Conservation (phyloP, 92 coral and sea anemone species). For the Epizoanthus stellaris region DNA sequence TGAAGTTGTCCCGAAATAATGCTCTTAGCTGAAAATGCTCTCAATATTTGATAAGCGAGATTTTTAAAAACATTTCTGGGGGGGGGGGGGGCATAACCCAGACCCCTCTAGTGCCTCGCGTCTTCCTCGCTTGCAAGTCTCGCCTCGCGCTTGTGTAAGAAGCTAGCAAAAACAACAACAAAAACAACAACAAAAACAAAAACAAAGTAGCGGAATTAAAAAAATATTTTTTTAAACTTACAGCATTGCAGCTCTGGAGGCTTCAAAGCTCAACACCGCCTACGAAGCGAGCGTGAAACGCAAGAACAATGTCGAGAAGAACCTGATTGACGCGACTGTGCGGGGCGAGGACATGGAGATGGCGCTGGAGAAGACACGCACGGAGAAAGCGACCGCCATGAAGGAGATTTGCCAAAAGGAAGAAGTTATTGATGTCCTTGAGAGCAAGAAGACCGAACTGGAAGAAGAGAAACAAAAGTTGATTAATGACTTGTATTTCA, state of each 20-base stretch:
- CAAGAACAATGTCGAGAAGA: constrained; percentile 68
- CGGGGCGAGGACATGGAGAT: constrained; percentile 73
- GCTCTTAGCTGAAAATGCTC: no score
- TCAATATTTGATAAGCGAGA: no score
- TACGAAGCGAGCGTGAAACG: constrained; percentile 67
- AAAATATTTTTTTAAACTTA: neutral
- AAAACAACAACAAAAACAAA: no score
- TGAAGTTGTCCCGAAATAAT: no score
- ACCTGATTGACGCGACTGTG: constrained; percentile 69
- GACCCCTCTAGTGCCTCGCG: no score
- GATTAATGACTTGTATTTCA: constrained; percentile 76
- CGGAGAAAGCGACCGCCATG: constrained; percentile 71
- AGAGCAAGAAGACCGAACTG: constrained; percentile 66
- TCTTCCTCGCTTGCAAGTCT: no score
- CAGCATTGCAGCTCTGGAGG: constrained; percentile 68
- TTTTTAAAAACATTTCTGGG: no score
- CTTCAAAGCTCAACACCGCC: constrained; percentile 69
- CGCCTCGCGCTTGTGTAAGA: no score
- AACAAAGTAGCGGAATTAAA: no score
- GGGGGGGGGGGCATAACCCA: no score
- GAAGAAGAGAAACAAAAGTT: constrained; percentile 71
- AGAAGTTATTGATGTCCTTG: constrained; percentile 66
- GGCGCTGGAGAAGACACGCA: constrained; percentile 61
- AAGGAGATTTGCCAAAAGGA: constrained; percentile 73
- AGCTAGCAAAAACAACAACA: no score